Conservation (phyloP, 2,888 invertebrate genomes). For the Ormyrus nitidulus region DNA sequence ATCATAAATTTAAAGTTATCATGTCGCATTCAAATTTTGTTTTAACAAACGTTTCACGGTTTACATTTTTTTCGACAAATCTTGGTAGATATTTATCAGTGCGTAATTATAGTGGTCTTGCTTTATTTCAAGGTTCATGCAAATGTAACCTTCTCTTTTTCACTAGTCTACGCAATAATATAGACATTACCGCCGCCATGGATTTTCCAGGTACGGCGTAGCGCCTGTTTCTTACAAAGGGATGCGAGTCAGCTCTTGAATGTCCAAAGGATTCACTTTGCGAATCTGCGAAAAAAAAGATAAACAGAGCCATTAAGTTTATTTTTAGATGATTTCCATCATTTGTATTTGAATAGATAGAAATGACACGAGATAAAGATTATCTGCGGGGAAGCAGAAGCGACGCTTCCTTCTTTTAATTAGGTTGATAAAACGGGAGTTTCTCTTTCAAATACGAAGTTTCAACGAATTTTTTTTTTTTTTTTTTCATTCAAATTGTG, state of each 20-base stretch:
- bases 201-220: constrained; percentile 9
- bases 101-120: no score
- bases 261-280: not conserved
- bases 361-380: constrained; percentile 23
- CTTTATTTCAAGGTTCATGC: no score
- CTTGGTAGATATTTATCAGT: no score
- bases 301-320: not conserved
- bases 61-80: no score
- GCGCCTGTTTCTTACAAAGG: constrained; percentile 20
- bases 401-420: constrained; percentile 31
- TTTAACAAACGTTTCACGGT: no score
- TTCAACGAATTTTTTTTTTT: no score
- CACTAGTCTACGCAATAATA: no score
- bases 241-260: not conserved
- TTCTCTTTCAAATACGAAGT: not conserved
- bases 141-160: no score
- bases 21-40: no score
- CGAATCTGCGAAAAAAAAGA: constrained; percentile 5
- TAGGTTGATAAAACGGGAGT: not conserved
- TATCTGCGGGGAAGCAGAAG: not conserved
- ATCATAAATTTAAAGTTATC: no score
- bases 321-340: not conserved
- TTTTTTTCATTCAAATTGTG: not conserved
- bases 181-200: constrained; percentile 18
- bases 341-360: constrained; percentile 2